Base-by-base conservation (phyloP, 2,888 invertebrate species). In the Calameuta idolon region DNA sequence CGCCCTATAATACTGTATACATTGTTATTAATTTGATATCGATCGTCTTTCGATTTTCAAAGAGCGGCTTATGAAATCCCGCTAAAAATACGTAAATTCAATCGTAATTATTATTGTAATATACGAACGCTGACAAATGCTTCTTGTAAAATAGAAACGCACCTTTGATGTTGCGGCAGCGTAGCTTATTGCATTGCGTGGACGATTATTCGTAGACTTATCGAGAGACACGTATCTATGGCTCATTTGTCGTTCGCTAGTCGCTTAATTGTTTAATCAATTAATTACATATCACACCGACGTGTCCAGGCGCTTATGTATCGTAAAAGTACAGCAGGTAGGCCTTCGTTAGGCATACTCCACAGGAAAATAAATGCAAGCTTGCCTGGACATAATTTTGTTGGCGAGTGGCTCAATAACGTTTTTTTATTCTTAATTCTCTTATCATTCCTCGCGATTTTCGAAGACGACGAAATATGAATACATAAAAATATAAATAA, bases 1-100 rank as follows among this genome's bases (percentile, higher is more conserved):
- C 84, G 77, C 71, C 76, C 82, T 84, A 83, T 85, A 85, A 85
- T 85, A 85, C 85, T 85, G 86, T 86, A 83, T 85, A 82, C 79
- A 80, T 75, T 82, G 78, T 82, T 81, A 76, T 81, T 73, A 34
- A 34, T 83, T 77, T 83, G 83, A 86, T 86, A 81, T 85, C 80
- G 83, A 73, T 81, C 81, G 33, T 15, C 73, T 74, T 55, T 55
- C 23, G 55, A 9, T 55, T 55, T 55, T 55, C 23, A 23, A 55
- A 55, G 23, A 12, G 2, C 23, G 55, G 55, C 23, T 55, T 55
- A 23, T 55, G 9, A 55, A 55, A 55, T 55, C 23, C 55, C 23
- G 23, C 23, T 55, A 23, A 55, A 55, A 55, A 55, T 23, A 55
- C 55, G 23, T 55, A 55, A 40, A 5, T 30, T 15, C 31, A 37